A percentile compares a stretch with the other conserved stretches of the same genome.
Conservation (phyloP, 1,140 invertebrate genomes). For the Samia ricini region DNA sequence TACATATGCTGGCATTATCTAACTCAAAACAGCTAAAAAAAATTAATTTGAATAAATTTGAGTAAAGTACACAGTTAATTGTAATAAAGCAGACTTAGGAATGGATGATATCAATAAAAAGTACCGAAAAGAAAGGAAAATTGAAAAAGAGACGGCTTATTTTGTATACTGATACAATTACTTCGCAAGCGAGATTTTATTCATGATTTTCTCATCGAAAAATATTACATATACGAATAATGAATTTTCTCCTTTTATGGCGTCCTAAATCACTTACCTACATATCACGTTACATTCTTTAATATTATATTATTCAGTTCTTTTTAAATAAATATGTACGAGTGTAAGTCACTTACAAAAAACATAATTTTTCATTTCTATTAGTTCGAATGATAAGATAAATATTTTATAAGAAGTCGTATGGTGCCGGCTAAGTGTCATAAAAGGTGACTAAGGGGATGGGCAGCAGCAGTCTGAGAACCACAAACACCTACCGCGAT, state of each 20-base stretch:
- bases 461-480: too few species aligned
- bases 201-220: conserved; percentile 17
- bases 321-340: background rate
- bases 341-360: background rate
- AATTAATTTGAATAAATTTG: too few species aligned
- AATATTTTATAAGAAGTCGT: too few species aligned
- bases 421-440: too few species aligned
- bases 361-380: background rate
- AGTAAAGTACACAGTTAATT: too few species aligned
- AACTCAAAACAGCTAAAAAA: too few species aligned
- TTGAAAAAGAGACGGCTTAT: conserved; percentile 10
- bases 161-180: conserved; percentile 19
- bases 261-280: background rate
- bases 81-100: background rate
- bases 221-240: conserved; percentile 13
- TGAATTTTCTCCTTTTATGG: conserved; percentile 13
- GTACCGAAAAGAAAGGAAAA: background rate
- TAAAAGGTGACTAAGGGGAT: too few species aligned
- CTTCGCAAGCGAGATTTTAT: conserved; percentile 18
- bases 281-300: background rate
- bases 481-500: too few species aligned
- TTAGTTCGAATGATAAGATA: background rate
- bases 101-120: background rate
- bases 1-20: too few species aligned
- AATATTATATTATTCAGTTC: background rate